Base-by-base conservation (phyloP, 2,888 invertebrate species). In the Crioceris asparagi region DNA sequence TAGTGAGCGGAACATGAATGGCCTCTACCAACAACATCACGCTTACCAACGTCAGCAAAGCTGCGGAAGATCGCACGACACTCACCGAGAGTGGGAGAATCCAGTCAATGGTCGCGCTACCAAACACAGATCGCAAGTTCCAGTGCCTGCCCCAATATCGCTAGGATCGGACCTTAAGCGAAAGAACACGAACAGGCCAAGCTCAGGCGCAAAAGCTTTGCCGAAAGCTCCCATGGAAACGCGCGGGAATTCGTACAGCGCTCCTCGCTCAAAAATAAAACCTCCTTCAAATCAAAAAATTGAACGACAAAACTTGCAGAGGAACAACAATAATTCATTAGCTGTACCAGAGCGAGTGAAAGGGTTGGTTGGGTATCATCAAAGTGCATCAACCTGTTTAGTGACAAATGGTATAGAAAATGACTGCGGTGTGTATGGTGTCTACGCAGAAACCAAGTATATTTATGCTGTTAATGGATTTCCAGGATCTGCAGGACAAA, bases 401-500 rank as follows among this genome's bases (percentile, higher is more conserved):
- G 29, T 38, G 23, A 46, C 51, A 43, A 36, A 40, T 17, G 39
- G 41, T 17, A 29, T 43, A 37, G 39, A 42, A 41, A 50, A 51
- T 42, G 52, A 55, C 41, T 45, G 50, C 46, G 52, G 57, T 49
- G 57, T 60, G 42, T 62, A 55, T 43, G 61, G 61, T 51, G 61
- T 64, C 46, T 64, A 59, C 47, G 57, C 62, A 44, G 71, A 71
- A 53, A 68, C 68, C 35, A 71, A 70, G 55, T 72, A 69, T 52
- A 66, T 70, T 38, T 71, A 69, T 56, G 67, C 68, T 49, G 69
- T 70, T 36, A 70, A 66, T 53, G 55, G 68, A 42, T 15, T 15
- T 27, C 68, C 67, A 12, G 69, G 68, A 38, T 67, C 67, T 51
- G 62, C 66, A 38, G 69, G 70, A 32, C 71, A 72, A 51, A 68